Evolutionary conservation across 2,113 vertebrate species (phyloP).

Genomic region (Motacilla alba): DNA sequence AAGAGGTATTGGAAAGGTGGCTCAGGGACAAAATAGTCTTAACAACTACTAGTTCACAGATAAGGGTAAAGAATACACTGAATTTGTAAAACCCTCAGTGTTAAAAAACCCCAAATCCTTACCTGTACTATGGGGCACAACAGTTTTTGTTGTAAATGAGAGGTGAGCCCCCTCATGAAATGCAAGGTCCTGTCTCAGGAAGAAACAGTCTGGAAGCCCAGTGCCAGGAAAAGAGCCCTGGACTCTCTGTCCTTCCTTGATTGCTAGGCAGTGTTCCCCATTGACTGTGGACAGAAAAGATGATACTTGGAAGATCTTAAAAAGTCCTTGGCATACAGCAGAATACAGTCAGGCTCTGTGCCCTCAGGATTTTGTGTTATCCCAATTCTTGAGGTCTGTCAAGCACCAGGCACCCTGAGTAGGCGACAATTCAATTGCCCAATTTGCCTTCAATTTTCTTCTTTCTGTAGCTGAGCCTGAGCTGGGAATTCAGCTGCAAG

Average conservation of each 20-base stretch:
- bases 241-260: not conserved
- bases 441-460: not conserved
- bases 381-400: not conserved
- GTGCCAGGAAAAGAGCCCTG: not conserved
- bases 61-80: not conserved
- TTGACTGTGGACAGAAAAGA: not conserved
- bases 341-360: not conserved
- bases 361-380: not conserved
- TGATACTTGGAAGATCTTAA: not conserved
- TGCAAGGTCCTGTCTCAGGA: not conserved
- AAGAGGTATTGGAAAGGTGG: not conserved
- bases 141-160: not conserved
- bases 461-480: not conserved
- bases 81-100: not conserved
- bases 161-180: not conserved
- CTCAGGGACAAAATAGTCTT: not conserved
- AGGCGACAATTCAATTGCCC: not conserved
- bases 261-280: not conserved
- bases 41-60: not conserved
- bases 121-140: not conserved
- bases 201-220: not conserved
- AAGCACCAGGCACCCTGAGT: not conserved
- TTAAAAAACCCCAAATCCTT: not conserved
- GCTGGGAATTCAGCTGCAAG: slow-evolving; percentile 28
- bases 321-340: not conserved